Percentiles rank a stretch among this genome's conserved stretches.
Conservation (phyloP, 2,888 invertebrate species). For the Ctenicera cuprea region DNA sequence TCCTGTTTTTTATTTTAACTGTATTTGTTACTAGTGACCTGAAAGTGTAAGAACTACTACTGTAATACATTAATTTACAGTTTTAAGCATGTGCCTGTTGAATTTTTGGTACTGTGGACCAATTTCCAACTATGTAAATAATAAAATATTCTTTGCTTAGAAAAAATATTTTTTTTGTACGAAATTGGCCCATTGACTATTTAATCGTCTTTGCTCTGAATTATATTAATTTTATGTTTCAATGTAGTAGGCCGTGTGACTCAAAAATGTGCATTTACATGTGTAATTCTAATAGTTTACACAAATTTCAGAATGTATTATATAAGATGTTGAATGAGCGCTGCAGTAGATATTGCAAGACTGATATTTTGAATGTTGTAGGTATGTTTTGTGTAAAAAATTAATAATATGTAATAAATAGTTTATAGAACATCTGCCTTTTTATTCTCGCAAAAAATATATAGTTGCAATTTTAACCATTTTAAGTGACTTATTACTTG, state of each 20-base stretch:
- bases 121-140: conserved; percentile 36
- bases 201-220: conserved; percentile 18
- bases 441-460: too few relatives aligned
- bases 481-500: too few relatives aligned
- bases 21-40: too few relatives aligned
- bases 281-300: conserved; percentile 56
- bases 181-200: conserved; percentile 33
- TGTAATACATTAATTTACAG: neutral
- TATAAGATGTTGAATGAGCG: conserved; percentile 53
- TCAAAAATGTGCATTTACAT: conserved; percentile 72
- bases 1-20: too few relatives aligned
- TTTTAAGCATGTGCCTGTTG: conserved; percentile 38
- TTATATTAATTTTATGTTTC: conserved; percentile 5
- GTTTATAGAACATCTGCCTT: conserved; percentile 60
- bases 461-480: too few relatives aligned
- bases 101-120: conserved; percentile 41
- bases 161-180: neutral
- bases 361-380: conserved; percentile 72
- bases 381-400: conserved; percentile 70
- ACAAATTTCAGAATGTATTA: conserved; percentile 49
- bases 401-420: conserved; percentile 61
- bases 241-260: conserved; percentile 71
- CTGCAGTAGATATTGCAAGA: conserved; percentile 67
- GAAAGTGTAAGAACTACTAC: neutral
- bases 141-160: conserved; percentile 21